Conservation (phyloP, 2,888 invertebrate species). For the Doris montereyensis region DNA sequence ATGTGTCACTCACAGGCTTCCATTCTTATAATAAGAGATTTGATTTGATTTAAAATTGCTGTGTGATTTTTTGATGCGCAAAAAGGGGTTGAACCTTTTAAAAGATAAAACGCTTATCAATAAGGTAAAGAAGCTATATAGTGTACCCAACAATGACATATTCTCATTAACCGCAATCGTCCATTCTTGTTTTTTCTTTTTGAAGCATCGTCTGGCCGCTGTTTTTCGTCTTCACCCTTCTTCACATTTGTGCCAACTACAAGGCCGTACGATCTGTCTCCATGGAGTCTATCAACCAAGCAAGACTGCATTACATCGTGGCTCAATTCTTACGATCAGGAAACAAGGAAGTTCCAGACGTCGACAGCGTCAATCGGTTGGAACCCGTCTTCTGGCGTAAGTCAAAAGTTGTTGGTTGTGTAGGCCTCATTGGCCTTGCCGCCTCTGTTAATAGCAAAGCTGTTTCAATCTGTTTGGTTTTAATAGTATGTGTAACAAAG, state of each 20-base stretch:
- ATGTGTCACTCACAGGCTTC: too few species aligned
- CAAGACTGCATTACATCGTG: constrained; percentile 81
- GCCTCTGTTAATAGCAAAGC: too few species aligned
- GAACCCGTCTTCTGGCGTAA: constrained; percentile 79
- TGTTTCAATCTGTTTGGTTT: too few species aligned
- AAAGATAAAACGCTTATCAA: background rate
- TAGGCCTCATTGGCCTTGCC: too few species aligned
- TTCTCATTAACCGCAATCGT: too few species aligned
- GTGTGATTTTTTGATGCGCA: background rate
- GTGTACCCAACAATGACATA: background rate
- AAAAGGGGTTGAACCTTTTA: background rate
- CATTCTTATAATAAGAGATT: too few species aligned
- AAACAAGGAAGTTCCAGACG: constrained; percentile 76
- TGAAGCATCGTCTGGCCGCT: constrained; percentile 82
- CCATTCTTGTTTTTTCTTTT: too few species aligned
- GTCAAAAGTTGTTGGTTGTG: too few species aligned
- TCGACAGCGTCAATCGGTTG: constrained; percentile 79
- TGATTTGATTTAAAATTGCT: background rate
- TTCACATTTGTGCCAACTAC: constrained; percentile 91
- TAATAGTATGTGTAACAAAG: too few species aligned
- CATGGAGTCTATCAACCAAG: constrained; percentile 86
- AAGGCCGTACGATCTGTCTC: constrained; percentile 86
- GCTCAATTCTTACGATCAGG: constrained; percentile 80
- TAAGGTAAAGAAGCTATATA: too few species aligned
- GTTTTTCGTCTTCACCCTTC: constrained; percentile 81